phyloP scores from a whole-genome alignment of 2,888 invertebrate species.

The Cheilosia urbana region DNA sequence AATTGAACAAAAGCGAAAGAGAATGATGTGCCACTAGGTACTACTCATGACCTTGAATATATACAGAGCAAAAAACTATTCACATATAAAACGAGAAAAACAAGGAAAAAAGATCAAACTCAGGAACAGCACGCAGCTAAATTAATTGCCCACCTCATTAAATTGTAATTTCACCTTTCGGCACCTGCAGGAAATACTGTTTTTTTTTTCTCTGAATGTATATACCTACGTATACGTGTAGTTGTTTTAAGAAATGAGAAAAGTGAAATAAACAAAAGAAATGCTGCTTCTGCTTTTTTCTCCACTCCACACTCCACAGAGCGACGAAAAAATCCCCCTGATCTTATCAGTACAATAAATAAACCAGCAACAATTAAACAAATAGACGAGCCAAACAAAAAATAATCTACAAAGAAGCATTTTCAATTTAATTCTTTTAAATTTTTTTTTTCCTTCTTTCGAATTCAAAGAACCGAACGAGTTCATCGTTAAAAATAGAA shows the following conservation, averaged over 20 bases:
- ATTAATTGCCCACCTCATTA: constrained; percentile 57
- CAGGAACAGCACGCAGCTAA: constrained; percentile 31
- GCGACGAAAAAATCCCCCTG: constrained; percentile 16
- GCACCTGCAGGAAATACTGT: constrained; percentile 24
- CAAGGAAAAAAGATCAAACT: constrained; percentile 4
- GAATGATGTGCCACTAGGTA: constrained; percentile 3
- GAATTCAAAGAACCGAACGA: constrained; percentile 73
- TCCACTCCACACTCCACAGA: neutral
- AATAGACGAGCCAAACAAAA: constrained; percentile 24
- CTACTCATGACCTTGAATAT: constrained; percentile 31
- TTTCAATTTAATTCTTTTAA: constrained; percentile 64
- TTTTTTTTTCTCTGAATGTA: neutral
- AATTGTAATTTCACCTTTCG: constrained; percentile 50
- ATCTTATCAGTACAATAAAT: constrained; percentile 42
- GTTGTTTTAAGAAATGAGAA: neutral
- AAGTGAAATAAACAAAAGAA: constrained; percentile 6
- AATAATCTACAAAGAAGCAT: constrained; percentile 49
- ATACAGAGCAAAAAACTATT: neutral
- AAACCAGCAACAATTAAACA: constrained; percentile 57
- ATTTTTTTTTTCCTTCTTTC: constrained; percentile 17
- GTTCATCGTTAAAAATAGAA: constrained; percentile 76
- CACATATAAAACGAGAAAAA: constrained; percentile 14
- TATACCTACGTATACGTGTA: neutral
- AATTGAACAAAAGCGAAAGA: constrained; percentile 10
- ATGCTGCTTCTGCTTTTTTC: constrained; percentile 7